Base-by-base conservation (phyloP, 2,888 invertebrate species). In the Alviniconcha strummeri region DNA sequence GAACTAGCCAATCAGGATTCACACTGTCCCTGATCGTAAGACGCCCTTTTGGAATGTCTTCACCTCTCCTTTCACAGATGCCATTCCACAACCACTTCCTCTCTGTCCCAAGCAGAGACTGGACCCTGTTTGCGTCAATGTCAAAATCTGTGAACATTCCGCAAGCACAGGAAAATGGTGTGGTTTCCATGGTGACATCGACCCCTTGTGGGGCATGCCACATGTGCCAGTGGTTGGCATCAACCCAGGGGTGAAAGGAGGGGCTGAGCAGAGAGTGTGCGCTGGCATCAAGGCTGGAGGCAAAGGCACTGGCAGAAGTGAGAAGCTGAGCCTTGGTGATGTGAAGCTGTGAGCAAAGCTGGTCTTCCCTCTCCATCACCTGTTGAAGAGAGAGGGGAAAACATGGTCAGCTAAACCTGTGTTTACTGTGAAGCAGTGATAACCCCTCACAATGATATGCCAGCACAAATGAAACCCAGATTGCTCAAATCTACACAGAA, bases 241-340 rank as follows among this genome's bases (percentile, higher is more conserved):
- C 84, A 9, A 82, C 77, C 82, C 82, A 82, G 1, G 76, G 77
- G 8, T 55, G 36, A 52, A 74, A 57, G 64, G 75, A 64, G 7
- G 56, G 19, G 0, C 55, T 54, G 5, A 64, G 60, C 52, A 80
- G 54, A 64, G 81, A 54, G n/a, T 67, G 9, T 13, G 79, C 74
- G 5, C 17, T 19, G 19, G 74, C 56, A 60, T 86, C 81, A 64
- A 89, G 79, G 83, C 86, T 85, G n/a, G 83, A 60, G 57, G 84
- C 84, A 79, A 88, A 88, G 13, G 86, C 81, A 4, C 84, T 78
- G 72, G 85, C 85, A 11, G 86, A 84, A 56, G 84, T 36, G 7
- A 60, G 55, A 5, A 90, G 76, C 17, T 80, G 84, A n/a, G 82
- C 72, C 15, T 78, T 64, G 64, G 88, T 82, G 84, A 88, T 87